phyloP scores from a whole-genome alignment of 2,797 vertebrate genomes.

The Lateolabrax maculatus region DNA sequence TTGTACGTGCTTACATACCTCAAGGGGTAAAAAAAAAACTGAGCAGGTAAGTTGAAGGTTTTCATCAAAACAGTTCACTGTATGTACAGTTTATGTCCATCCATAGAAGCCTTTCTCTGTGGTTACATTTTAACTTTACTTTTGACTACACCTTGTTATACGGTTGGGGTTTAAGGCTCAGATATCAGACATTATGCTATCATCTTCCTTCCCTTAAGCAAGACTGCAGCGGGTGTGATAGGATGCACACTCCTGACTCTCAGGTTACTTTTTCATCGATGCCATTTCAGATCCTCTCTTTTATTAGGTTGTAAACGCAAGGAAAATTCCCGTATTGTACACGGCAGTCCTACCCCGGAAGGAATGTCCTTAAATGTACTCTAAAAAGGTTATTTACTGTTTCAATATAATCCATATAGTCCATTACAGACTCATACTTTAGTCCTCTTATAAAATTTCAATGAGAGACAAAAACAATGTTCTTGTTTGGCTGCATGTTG shows the following conservation, averaged over 20 bases:
- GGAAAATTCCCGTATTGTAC: neutral
- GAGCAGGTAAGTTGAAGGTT: neutral
- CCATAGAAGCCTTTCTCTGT: neutral
- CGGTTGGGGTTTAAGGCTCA: neutral
- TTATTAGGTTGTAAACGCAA: constrained; percentile 38
- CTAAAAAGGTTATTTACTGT: constrained; percentile 54
- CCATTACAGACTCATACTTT: constrained; percentile 52
- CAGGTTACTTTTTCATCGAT: neutral
- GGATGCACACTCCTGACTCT: neutral
- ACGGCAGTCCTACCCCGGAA: neutral
- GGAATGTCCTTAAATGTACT: constrained; percentile 20
- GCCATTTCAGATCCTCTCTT: constrained; percentile 17
- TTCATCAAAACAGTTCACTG: neutral
- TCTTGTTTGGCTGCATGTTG: constrained; percentile 65
- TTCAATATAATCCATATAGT: constrained; percentile 57
- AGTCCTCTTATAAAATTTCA: constrained; percentile 54
- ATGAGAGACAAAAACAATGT: constrained; percentile 62
- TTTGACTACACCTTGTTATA: neutral
- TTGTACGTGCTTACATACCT: neutral
- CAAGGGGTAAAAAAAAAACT: neutral
- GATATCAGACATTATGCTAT: neutral
- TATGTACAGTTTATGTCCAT: neutral
- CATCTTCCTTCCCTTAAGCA: constrained; percentile 1
- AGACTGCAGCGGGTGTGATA: neutral
- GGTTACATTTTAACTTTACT: neutral